Conservation (phyloP, 2,888 invertebrate genomes). For the Galeruca laticollis region DNA sequence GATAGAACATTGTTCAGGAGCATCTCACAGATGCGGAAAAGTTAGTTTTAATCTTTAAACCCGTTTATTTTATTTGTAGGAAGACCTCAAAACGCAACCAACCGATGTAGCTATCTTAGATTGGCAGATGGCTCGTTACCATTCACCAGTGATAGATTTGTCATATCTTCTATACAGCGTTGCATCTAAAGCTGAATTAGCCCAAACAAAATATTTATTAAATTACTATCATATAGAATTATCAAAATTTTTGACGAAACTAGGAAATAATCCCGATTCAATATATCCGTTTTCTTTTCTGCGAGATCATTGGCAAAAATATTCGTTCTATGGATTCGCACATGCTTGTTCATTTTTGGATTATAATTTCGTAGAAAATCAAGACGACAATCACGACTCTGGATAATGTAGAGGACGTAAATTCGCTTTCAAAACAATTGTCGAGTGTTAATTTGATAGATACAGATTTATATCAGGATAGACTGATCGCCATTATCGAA, state of each 20-base stretch:
- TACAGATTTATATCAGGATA: slow-evolving; percentile 5
- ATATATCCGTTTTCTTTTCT: slow-evolving; percentile 21
- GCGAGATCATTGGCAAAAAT: slow-evolving; percentile 32
- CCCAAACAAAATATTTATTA: slow-evolving; percentile 13
- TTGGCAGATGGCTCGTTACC: slow-evolving; percentile 28
- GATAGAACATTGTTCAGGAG: too few relatives aligned
- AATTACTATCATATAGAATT: slow-evolving; percentile 27
- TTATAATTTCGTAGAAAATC: too few relatives aligned
- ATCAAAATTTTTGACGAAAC: neutral
- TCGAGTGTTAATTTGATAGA: neutral
- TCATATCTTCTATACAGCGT: slow-evolving; percentile 26
- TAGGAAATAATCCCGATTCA: slow-evolving; percentile 18
- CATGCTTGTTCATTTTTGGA: slow-evolving; percentile 11
- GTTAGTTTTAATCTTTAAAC: too few relatives aligned
- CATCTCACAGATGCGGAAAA: too few relatives aligned
- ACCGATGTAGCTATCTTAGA: slow-evolving; percentile 25
- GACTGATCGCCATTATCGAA: slow-evolving; percentile 24
- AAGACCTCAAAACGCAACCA: slow-evolving; percentile 12
- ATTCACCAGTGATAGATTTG: slow-evolving; percentile 31
- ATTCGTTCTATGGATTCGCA: slow-evolving; percentile 31
- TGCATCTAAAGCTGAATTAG: slow-evolving; percentile 17
- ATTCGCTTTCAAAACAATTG: neutral
- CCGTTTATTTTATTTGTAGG: slow-evolving; percentile 17
- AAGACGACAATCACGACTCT: slow-evolving; percentile 19
- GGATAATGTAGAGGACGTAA: slow-evolving; percentile 19